These are phyloP conservation scores for Bimastos eiseni DNA, from an alignment of 2,888 invertebrate species.

Conservation along the genomic window DNA sequence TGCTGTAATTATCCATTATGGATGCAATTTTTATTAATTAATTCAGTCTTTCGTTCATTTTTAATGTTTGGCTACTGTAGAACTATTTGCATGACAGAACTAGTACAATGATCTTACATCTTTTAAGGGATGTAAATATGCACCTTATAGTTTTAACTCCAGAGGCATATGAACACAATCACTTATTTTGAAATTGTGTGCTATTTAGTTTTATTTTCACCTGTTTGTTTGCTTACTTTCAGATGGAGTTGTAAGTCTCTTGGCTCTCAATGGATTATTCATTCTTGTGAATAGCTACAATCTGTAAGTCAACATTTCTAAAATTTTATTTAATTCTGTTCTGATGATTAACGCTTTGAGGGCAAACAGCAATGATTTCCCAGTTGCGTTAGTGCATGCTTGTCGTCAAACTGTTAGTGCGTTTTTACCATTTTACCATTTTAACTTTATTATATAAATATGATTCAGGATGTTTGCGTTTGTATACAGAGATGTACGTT, in stretches of 20 bases:
- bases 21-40: neutral
- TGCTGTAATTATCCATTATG: neutral
- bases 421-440: no score
- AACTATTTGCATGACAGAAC: neutral
- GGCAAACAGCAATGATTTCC: no score
- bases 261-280: conserved; percentile 89
- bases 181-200: neutral
- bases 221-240: conserved; percentile 32
- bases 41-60: neutral
- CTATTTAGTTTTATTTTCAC: neutral
- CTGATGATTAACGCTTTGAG: no score
- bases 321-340: neutral
- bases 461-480: no score
- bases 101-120: neutral
- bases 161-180: no score
- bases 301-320: conserved; percentile 67
- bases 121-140: neutral
- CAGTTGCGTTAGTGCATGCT: no score
- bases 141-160: neutral
- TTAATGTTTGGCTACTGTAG: neutral
- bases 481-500: no score
- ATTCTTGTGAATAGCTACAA: conserved; percentile 86
- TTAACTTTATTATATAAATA: no score
- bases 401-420: no score
- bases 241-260: conserved; percentile 84